Conservation (phyloP, 2,888 invertebrate genomes). For the Copidosoma aretas region DNA sequence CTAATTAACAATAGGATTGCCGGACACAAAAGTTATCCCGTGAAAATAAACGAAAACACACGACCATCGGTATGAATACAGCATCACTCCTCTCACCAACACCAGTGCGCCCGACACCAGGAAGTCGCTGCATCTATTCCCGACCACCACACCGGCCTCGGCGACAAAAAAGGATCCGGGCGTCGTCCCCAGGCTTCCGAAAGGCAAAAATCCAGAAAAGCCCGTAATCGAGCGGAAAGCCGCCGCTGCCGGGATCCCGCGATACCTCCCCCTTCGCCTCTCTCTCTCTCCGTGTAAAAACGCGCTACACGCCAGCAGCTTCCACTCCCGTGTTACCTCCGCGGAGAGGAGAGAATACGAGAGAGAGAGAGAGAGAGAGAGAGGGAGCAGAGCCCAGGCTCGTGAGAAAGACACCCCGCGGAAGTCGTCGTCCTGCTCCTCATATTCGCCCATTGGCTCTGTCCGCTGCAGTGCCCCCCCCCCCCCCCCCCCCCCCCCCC, state of each 20-base stretch:
- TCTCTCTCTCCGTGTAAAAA: conserved; percentile 1
- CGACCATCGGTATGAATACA: too few relatives aligned
- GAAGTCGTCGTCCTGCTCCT: conserved; percentile 36
- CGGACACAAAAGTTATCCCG: too few relatives aligned
- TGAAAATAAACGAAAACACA: too few relatives aligned
- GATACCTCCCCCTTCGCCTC: conserved; percentile 11
- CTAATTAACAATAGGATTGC: too few relatives aligned
- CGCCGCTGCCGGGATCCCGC: conserved; percentile 14
- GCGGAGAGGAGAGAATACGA: conserved; percentile 16
- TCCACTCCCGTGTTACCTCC: conserved; percentile 28
- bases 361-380: conserved; percentile 19
- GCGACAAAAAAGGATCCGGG: background rate
- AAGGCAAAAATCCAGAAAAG: conserved; percentile 40
- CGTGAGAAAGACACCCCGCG: conserved; percentile 41
- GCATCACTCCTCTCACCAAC: too few relatives aligned
- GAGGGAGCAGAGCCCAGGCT: conserved; percentile 5
- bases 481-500: background rate
- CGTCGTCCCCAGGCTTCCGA: conserved; percentile 19
- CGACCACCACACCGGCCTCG: too few relatives aligned
- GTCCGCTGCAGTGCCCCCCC: background rate
- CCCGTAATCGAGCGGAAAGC: conserved; percentile 39
- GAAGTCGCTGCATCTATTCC: too few relatives aligned
- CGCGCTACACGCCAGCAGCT: conserved; percentile 42
- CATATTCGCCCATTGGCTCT: conserved; percentile 37
- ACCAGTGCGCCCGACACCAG: too few relatives aligned